phyloP scores from a whole-genome alignment of 2,888 invertebrate species.

The Pheosia tremula region DNA sequence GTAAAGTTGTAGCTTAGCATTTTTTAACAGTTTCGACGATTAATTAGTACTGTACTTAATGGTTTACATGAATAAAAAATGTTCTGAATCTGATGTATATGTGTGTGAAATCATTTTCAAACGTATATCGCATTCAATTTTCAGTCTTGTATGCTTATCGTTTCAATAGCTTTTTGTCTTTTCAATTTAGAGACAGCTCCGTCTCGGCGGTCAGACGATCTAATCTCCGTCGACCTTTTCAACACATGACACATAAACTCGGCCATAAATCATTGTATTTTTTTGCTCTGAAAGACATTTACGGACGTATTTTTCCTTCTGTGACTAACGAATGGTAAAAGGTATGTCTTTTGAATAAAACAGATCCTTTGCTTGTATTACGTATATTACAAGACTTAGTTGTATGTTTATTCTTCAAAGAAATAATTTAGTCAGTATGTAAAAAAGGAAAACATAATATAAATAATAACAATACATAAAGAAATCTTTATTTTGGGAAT shows the following conservation, averaged over 20 bases:
- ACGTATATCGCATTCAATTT: not conserved
- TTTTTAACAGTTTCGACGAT: no score
- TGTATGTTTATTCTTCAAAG: no score
- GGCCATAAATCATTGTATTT: slow-evolving; percentile 6
- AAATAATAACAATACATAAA: not conserved
- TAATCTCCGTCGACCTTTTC: slow-evolving; percentile 8
- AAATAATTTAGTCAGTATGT: no score
- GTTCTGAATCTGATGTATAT: no score
- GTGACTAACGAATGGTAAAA: not conserved
- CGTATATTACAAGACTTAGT: not conserved
- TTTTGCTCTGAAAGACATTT: slow-evolving; percentile 6
- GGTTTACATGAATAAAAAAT: no score
- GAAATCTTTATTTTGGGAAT: not conserved
- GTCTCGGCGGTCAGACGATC: not conserved
- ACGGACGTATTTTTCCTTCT: not conserved
- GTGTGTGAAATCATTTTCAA: not conserved
- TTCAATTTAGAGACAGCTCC: slow-evolving; percentile 2
- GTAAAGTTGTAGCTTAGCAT: no score
- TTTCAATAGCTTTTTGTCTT: slow-evolving; percentile 4
- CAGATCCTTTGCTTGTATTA: not conserved
- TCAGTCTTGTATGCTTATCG: not conserved
- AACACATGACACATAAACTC: slow-evolving; percentile 2
- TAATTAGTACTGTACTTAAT: no score
- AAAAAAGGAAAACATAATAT: no score
- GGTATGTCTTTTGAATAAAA: not conserved